Conservation (phyloP, 2,888 invertebrate genomes). For the Pyrrhosoma nymphula region DNA sequence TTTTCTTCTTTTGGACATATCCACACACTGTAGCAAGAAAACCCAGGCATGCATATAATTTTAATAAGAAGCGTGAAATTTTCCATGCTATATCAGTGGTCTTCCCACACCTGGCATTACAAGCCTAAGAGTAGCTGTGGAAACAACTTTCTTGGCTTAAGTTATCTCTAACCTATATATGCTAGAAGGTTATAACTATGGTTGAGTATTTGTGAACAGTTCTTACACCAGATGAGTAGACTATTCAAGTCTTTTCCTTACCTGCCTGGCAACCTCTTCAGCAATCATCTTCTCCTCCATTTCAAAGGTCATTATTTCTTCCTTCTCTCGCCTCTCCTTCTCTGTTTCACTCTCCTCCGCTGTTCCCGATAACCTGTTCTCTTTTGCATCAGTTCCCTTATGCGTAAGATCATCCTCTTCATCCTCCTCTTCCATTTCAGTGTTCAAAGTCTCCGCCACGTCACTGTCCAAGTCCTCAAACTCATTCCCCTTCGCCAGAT, state of each 20-base stretch:
- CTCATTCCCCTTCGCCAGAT: constrained; percentile 75
- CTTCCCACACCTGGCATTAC: too few relatives aligned
- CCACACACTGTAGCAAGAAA: too few relatives aligned
- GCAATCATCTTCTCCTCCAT: constrained; percentile 80
- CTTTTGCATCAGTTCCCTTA: constrained; percentile 72
- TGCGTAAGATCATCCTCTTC: constrained; percentile 72
- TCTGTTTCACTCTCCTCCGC: constrained; percentile 71
- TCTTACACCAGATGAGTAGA: too few relatives aligned
- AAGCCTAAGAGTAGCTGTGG: too few relatives aligned
- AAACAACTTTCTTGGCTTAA: too few relatives aligned
- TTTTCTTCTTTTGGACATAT: too few relatives aligned
- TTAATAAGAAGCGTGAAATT: too few relatives aligned
- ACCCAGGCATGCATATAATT: too few relatives aligned
- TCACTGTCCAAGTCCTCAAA: constrained; percentile 76
- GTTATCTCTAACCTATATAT: too few relatives aligned
- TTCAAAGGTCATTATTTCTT: constrained; percentile 80
- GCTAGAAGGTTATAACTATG: too few relatives aligned
- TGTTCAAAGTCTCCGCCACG: constrained; percentile 69
- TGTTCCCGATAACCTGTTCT: constrained; percentile 69
- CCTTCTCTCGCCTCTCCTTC: constrained; percentile 76
- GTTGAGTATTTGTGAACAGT: too few relatives aligned
- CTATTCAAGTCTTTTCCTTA: constrained; percentile 65
- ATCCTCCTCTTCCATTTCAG: constrained; percentile 51
- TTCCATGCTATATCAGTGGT: too few relatives aligned
- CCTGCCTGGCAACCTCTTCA: constrained; percentile 78